These are phyloP conservation scores for Melangyna quadrimaculata DNA, from an alignment of 2,888 invertebrate genomes.

Conservation along the genomic window DNA sequence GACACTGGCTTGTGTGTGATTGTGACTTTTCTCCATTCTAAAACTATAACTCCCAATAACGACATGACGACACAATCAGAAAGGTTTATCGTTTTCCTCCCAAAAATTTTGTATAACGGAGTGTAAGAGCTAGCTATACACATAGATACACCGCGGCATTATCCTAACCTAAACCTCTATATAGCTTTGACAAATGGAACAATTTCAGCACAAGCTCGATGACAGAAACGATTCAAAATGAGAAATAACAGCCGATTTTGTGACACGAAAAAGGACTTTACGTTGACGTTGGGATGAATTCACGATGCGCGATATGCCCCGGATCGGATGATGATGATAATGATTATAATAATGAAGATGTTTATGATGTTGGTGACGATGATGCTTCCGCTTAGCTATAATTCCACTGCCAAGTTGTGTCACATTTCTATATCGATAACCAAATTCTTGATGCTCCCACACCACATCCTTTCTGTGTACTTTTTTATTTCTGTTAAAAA, in stretches of 20 bases:
- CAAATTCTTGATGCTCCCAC: conserved; percentile 41
- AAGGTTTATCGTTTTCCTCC: conserved; percentile 56
- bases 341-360: conserved; percentile 41
- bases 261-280: conserved; percentile 70
- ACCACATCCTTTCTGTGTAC: not conserved
- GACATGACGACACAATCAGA: conserved; percentile 54
- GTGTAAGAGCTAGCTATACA: too few species aligned
- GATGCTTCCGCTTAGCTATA: conserved; percentile 56
- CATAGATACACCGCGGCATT: too few species aligned
- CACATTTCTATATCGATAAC: conserved; percentile 63
- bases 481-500: too few species aligned
- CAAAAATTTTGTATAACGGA: conserved; percentile 2
- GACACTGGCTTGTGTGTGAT: conserved; percentile 28
- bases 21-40: conserved; percentile 41
- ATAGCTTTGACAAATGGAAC: conserved; percentile 66
- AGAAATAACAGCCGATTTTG: conserved; percentile 70
- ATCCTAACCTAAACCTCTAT: too few species aligned
- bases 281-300: conserved; percentile 51
- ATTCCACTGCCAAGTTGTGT: conserved; percentile 47
- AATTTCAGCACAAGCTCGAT: conserved; percentile 57
- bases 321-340: conserved; percentile 40
- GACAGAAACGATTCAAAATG: conserved; percentile 71
- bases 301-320: conserved; percentile 12
- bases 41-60: conserved; percentile 55
- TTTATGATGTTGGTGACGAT: conserved; percentile 35